phyloP scores from a whole-genome alignment of 2,888 invertebrate species.

The Diarsia dahlii region DNA sequence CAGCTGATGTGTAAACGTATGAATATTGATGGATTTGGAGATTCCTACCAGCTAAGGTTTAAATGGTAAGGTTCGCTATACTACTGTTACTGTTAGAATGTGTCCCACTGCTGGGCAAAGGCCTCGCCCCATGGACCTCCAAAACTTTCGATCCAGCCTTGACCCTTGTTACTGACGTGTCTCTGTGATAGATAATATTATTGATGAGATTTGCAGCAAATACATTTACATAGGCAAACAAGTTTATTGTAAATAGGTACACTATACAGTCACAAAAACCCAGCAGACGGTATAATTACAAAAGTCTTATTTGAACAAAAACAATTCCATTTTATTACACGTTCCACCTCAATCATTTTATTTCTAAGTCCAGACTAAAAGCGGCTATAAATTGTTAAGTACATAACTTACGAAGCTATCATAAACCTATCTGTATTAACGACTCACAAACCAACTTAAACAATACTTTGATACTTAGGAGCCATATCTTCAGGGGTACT shows the following conservation, averaged over 20 bases:
- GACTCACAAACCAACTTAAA: conserved; percentile 42
- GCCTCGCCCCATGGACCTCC: too few relatives aligned
- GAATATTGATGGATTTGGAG: conserved; percentile 31
- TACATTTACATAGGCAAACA: background rate
- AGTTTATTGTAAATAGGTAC: background rate
- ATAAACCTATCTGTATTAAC: conserved; percentile 55
- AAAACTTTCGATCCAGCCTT: background rate
- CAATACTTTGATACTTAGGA: conserved; percentile 48
- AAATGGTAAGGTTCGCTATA: background rate
- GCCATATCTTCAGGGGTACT: conserved; percentile 37
- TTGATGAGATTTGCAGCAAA: background rate
- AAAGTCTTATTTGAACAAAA: conserved; percentile 34
- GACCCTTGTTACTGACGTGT: background rate
- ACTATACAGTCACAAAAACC: conserved; percentile 5
- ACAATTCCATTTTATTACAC: conserved; percentile 40
- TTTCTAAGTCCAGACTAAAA: conserved; percentile 36
- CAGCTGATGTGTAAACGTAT: conserved; percentile 22
- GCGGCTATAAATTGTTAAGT: conserved; percentile 54
- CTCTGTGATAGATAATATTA: background rate
- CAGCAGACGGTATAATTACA: background rate
- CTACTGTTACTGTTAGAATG: too few relatives aligned
- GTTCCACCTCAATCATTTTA: conserved; percentile 47
- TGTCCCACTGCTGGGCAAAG: too few relatives aligned
- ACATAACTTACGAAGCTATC: conserved; percentile 47
- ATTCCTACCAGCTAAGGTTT: background rate